Base-by-base conservation (phyloP, 1,140 invertebrate genomes). In the Conus ventricosus region DNA sequence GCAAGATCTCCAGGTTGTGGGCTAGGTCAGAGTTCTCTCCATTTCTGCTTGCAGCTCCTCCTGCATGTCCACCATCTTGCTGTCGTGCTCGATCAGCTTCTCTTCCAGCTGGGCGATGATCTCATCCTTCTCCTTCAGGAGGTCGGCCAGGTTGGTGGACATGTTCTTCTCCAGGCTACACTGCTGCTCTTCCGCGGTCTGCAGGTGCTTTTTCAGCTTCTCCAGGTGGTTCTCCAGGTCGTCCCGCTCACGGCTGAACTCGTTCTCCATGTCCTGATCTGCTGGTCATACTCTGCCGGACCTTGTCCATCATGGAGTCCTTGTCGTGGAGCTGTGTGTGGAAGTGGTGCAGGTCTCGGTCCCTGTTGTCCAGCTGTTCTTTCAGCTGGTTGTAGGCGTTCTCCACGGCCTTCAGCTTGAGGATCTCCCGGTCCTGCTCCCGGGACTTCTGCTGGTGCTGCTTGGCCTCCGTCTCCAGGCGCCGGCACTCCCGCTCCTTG, bases 91-190 rank as follows among this genome's bases (percentile, higher is more conserved):
- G 87, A 93, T 93, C 80, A 94, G 81, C 90, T 94, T 94, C 80
- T 94, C 94, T 75, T 95, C 93, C 39, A 94, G 88, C 87, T 95
- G 93, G 4, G 92, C 89, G 84, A 94, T 94, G n/a, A 93, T 93
- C 57, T 93, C 93, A 91, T 94, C 92, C 71, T 94, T 94, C 85
- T 94, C 93, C 53, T 87, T 83, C 23, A 94, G 54, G 80, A 94
- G 90, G 60, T 92, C 91, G 39, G 93, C 91, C 82, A 94, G 91
- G 90, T 93, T 91, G 87, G 88, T 92, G 20, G 91, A 91, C 57
- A 94, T 86, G 57, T 92, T 91, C 78, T 94, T 92, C 25, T 91
- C 91, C 57, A 94, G 84, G 57, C 92, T 91, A 78, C 94, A 92
- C 39, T 93, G 91, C 76, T 89, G 89, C 78, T 93, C 91, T 85